Evolutionary conservation across 1,140 invertebrate species (phyloP), one percentile per base, ranked within the genome.

Genomic region (Trypoxylus dichotomus): DNA sequence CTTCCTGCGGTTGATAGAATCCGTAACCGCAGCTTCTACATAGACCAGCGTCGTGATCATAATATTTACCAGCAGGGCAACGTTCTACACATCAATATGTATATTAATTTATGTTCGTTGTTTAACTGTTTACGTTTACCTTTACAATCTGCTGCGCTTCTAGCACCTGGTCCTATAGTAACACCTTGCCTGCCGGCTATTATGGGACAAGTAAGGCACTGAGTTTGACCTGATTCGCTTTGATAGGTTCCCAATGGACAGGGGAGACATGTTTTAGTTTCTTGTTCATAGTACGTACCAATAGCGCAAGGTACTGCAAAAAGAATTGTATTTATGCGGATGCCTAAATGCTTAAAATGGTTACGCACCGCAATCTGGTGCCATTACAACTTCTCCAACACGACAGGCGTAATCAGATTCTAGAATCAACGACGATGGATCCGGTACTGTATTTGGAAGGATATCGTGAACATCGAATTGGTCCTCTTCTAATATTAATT

Each of bases 241-340:
- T 99, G 97, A 86, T 98, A 99, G 0, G 92, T 94, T 75, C 97
- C 97, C 58, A 94, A 87, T 0, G 95, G 93, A 85, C 98, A 99
- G 3, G 93, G 91, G 15, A 92, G 86, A 84, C 98, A 99, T 24
- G 90, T 91, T 81, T 93, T 91, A 27, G 90, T 93, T 7, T 91
- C 89, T 41, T 89, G 89, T 80, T 97, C 91, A 84, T 94, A 97
- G 88, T 90, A 98, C 2, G 95, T 96, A 74, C 98, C 98, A 79
- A 97, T 91, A 42, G 97, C 93, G 86, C 98, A 99, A 27, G 97
- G 94, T 27, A 99, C 97, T 96, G 86, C 27, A 54, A 54, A 19
- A 54, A 2, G 6, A 37, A 37, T 37, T 37, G n/a, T 37, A 54
- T 54, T n/a, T 13, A 54, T 3, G 1, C 1, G 6, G 7, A n/a